These are phyloP conservation scores for Pasiphila rectangulata DNA, from an alignment of 2,888 invertebrate genomes.

Conservation along the genomic window DNA sequence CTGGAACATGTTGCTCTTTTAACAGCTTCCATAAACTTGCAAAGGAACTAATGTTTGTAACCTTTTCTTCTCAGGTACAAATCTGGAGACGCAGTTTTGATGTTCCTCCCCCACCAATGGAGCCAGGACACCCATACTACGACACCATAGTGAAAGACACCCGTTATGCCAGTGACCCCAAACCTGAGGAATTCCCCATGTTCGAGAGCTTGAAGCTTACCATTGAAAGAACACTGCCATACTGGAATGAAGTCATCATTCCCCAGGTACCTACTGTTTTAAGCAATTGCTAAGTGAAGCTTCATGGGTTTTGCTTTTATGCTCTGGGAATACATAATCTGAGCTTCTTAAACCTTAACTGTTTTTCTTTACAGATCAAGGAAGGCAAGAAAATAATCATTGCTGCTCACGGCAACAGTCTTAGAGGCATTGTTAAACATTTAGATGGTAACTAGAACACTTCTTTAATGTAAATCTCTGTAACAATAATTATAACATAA, in stretches of 20 bases:
- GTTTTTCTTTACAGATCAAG: conserved; percentile 82
- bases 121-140: conserved; percentile 87
- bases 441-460: conserved; percentile 88
- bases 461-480: too few species aligned
- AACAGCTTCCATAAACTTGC: too few species aligned
- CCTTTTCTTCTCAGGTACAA: conserved; percentile 82
- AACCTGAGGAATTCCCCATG: conserved; percentile 88
- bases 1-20: too few species aligned
- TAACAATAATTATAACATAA: too few species aligned
- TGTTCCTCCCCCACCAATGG: conserved; percentile 90
- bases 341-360: too few species aligned
- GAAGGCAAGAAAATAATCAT: conserved; percentile 89
- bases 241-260: conserved; percentile 92
- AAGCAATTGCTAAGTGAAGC: too few species aligned
- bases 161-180: conserved; percentile 86
- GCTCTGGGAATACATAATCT: too few species aligned
- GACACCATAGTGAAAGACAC: conserved; percentile 87
- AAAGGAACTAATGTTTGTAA: too few species aligned
- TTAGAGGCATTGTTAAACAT: conserved; percentile 92
- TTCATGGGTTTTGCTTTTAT: too few species aligned
- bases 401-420: conserved; percentile 93
- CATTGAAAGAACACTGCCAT: conserved; percentile 90
- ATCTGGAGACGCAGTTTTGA: conserved; percentile 93
- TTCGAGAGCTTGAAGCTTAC: conserved; percentile 91
- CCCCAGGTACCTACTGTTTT: conserved; percentile 80